Conservation (phyloP, 2,113 vertebrate genomes). For the Benitochromis conjunctus region DNA sequence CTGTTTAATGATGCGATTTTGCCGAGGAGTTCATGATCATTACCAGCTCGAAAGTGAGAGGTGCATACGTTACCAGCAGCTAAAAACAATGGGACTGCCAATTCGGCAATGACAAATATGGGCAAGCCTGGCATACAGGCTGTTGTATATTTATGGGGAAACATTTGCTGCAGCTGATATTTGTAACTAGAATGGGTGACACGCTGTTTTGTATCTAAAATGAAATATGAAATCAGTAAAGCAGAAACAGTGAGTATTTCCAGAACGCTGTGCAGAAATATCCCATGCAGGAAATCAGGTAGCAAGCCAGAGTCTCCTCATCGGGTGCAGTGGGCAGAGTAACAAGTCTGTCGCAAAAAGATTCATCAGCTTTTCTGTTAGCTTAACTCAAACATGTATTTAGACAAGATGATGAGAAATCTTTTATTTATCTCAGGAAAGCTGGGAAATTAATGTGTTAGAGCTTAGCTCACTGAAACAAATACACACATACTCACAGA, state of each 20-base stretch:
- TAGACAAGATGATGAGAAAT: neutral
- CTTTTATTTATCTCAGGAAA: neutral
- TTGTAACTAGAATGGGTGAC: neutral
- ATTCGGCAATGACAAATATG: constrained; percentile 12
- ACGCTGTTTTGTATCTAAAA: neutral
- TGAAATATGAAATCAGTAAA: constrained; percentile 24
- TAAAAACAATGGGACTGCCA: constrained; percentile 45
- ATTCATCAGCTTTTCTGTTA: neutral
- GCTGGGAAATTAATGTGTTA: neutral
- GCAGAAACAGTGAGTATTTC: neutral
- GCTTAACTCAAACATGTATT: neutral
- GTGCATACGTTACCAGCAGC: constrained; percentile 25
- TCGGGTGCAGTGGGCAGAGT: neutral
- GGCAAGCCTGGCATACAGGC: neutral
- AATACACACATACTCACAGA: neutral
- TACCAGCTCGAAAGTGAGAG: constrained; percentile 36
- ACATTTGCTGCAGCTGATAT: constrained; percentile 31
- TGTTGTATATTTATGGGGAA: constrained; percentile 17
- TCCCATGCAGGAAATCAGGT: neutral
- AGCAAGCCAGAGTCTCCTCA: neutral
- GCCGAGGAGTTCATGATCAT: constrained; percentile 44
- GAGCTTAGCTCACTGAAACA: neutral
- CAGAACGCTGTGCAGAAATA: neutral
- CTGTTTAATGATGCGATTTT: constrained; percentile 26
- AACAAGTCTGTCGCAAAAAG: neutral